Base-by-base conservation (phyloP, 2,797 vertebrate genomes). In the Prionace glauca region DNA sequence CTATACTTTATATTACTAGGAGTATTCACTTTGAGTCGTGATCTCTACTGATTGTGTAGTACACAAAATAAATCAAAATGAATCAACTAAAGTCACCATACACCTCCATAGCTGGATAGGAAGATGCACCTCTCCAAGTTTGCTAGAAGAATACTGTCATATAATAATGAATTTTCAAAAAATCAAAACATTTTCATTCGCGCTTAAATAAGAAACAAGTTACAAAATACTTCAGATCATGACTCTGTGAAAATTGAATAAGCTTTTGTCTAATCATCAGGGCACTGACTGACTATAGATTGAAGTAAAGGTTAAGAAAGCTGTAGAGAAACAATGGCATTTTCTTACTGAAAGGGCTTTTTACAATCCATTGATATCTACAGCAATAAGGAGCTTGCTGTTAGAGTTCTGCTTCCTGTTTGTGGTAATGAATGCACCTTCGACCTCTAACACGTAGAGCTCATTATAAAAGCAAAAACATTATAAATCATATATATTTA, bases 281-380 rank as follows among this genome's bases (percentile, higher is more conserved):
- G 12, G 8, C 74, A 36, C 18, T 50, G 36, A 26, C 20, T 14
- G 29, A 16, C 45, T 77, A 24, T 4, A 56, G 29, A 95, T 72
- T 95, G 71, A 32, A 95, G 41, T 29, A 77, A 95, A 72, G 71
- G 71, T 32, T 41, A 77, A 77, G 93, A 95, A 95, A 95, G 0
- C 26, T 95, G 50, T 22, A 56, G 71, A 56, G 41, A 56, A 95
- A 69, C 24, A 92, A 9, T 94, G 69, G 50, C 45, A 50, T 94
- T 94, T 72, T 56, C 71, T 95, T 74, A 32, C 20, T 74, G 93
- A 14, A 94, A 72, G 22, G 72, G 14, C 12, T 94, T 95, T 95
- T 95, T 77, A 95, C 74, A 45, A 77, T 60, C 45, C 93, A 74
- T 71, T 92, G 88, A n/a, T 36, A 8, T 65, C 10, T 29, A 94